Base-by-base conservation (phyloP, 2,888 invertebrate species). In the Augiades crinisus region DNA sequence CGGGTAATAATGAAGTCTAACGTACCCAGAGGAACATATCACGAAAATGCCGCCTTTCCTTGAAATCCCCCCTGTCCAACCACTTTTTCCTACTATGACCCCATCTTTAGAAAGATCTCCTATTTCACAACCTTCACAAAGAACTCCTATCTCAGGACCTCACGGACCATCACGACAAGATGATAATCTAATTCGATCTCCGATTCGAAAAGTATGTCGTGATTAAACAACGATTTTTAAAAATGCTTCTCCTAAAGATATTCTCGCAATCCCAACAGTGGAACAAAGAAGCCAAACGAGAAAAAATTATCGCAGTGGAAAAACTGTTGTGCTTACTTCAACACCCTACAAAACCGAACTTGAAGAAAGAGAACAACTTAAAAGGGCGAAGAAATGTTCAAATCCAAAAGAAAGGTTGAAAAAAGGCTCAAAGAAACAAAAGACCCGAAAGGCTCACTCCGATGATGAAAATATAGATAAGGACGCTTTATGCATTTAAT, bases 21-120 rank as follows among this genome's bases (percentile, higher is more conserved):
- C 53, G 65, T 68, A 63, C 62, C 63, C 54, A 61, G 67, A 64
- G 68, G 64, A 60, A 58, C 60, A 55, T 64, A 65, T 59, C 53
- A 65, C 49, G 67, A 70, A 65, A 65, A 65, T 58, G 64, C 65
- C 46, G 56, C 64, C 56, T 55, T 59, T 62, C 50, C n/a, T n/a
- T n/a, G n/a, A n/a, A n/a, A n/a, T n/a, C n/a, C n/a, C n/a, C n/a
- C n/a, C n/a, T n/a, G n/a, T n/a, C n/a, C n/a, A n/a, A n/a, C n/a
- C n/a, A n/a, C n/a, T n/a, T n/a, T n/a, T n/a, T n/a, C n/a, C n/a
- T n/a, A n/a, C n/a, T n/a, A n/a, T n/a, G n/a, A n/a, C n/a, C n/a
- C n/a, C n/a, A n/a, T n/a, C n/a, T n/a, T n/a, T n/a, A n/a, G n/a
- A n/a, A n/a, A n/a, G n/a, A n/a, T n/a, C n/a, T n/a, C n/a, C n/a